Base-by-base conservation (phyloP, 1,140 invertebrate genomes). In the Hycleus phaleratus region DNA sequence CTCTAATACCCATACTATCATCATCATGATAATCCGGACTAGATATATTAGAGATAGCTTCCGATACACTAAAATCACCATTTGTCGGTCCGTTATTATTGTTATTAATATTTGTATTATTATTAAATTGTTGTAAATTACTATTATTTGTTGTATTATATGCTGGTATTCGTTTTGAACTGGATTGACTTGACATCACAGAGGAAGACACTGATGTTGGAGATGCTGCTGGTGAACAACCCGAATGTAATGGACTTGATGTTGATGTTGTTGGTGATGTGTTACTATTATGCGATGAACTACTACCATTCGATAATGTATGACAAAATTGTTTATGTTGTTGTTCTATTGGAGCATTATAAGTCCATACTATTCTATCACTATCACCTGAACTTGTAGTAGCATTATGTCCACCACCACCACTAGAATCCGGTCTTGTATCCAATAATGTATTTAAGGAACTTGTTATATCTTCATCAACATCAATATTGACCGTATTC, bases 381-480 rank as follows among this genome's bases (percentile, higher is more conserved):
- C 75, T 77, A 26, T 74, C 71, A 39, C 43, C 54, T 11, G 58
- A 39, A 52, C 40, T 25, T 6, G 26, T 32, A 40, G 11, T 5
- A 50, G 5, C 26, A 49, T 38, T 38, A 40, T 11, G 10, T 12
- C 46, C 40, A 11, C 9, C 5, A 11, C 40, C 40, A 11, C 40
- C 61, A 44, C 62, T 60, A 2, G 62, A 60, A 38, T 88, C 87
- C 11, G 85, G 83, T 63, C 86, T 80, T 45, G 88, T 91, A 76
- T 93, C 90, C 58, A 94, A 75, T 49, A 96, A 78, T 32, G 91
- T 93, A 73, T 95, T 94, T 50, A 95, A 76, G 46, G 91, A 94
- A 62, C 91, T 93, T 65, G 92, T 93, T 59, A 94, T 85, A 74
- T 95, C 91, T 73, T 95, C 93, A 74, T 95, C 92, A 61, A 92